These are phyloP conservation scores for Sus scrofa DNA, from an alignment of 2,113 vertebrate species.

Conservation along the genomic window T2T-Sscrofa CM000820.6:86149001-86149500, in stretches of 20 bases:
- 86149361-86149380: slow-evolving; percentile 19
- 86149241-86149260: slow-evolving; percentile 13
- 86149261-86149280: slow-evolving; percentile 51
- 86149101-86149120: not conserved
- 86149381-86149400: slow-evolving; percentile 22
- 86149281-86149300: slow-evolving; percentile 33
- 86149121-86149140: not conserved
- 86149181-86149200: not conserved
- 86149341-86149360: not conserved
- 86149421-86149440: not conserved
- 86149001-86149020: not conserved
- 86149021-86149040: not conserved
- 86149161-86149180: not conserved
- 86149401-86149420: not conserved
- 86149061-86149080: not conserved
- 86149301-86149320: slow-evolving; percentile 60
- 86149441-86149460: not conserved
- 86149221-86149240: not conserved
- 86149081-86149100: not conserved
- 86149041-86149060: not conserved
- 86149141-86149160: not conserved
- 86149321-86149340: slow-evolving; percentile 36
- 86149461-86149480: not conserved
- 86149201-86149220: slow-evolving; percentile 9
- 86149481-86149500: slow-evolving; percentile 22